phyloP scores from a whole-genome alignment of 2,797 vertebrate genomes.

The Pseudochromis fuscus region DNA sequence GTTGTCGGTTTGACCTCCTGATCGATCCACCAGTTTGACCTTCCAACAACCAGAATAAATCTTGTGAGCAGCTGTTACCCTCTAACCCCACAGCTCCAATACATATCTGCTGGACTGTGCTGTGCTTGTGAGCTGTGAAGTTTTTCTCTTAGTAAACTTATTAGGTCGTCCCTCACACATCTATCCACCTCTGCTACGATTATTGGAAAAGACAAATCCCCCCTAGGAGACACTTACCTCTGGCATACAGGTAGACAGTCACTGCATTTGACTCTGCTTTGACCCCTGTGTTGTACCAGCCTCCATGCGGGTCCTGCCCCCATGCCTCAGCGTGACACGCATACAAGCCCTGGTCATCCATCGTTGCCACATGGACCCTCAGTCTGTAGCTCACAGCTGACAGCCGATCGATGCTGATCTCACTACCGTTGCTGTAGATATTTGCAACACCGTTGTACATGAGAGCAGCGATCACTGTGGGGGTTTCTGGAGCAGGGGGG shows the following conservation, averaged over 20 bases:
- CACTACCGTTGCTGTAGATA: conserved; percentile 81
- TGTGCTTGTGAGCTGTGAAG: too few species aligned
- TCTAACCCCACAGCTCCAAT: neutral
- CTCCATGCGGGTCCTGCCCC: conserved; percentile 87
- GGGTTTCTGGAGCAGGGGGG: conserved; percentile 6
- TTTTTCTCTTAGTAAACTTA: neutral
- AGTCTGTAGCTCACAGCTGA: conserved; percentile 84
- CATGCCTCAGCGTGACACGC: conserved; percentile 87
- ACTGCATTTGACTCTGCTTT: conserved; percentile 83
- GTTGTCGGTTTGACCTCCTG: neutral
- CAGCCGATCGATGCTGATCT: conserved; percentile 87
- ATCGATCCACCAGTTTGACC: neutral
- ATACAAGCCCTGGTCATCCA: conserved; percentile 88
- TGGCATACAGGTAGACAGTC: conserved; percentile 89
- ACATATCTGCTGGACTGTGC: too few species aligned
- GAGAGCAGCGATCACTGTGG: conserved; percentile 79
- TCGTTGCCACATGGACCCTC: conserved; percentile 85
- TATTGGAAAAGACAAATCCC: neutral
- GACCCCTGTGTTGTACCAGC: conserved; percentile 89
- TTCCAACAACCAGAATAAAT: neutral
- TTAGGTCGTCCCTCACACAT: neutral
- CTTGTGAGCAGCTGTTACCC: neutral
- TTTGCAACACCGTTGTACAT: conserved; percentile 85
- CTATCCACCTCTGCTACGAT: neutral
- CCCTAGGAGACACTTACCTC: conserved; percentile 78